These are phyloP conservation scores for Macaria notata DNA, from an alignment of 2,888 invertebrate species.

Conservation along the genomic window DNA sequence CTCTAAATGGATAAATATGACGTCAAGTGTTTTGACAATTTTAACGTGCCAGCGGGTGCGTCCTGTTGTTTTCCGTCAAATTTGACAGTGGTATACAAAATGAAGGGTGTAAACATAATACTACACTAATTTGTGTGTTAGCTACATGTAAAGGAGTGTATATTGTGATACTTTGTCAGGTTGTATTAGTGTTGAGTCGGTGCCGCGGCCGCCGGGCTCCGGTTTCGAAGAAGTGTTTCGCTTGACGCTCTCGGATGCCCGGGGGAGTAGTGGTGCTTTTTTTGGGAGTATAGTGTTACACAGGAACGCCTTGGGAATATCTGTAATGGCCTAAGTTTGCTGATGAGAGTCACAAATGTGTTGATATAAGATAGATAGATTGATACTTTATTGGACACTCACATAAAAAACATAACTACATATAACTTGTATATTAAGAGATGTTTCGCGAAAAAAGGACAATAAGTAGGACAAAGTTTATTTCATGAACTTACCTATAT, in stretches of 20 bases:
- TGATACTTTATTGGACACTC: no score
- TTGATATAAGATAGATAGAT: no score
- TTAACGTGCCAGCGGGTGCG: conserved; percentile 39
- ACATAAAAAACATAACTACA: no score
- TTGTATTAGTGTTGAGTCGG: conserved; percentile 58
- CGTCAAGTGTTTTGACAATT: conserved; percentile 31
- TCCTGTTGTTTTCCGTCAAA: conserved; percentile 58
- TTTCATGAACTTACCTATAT: no score
- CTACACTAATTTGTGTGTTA: conserved; percentile 74
- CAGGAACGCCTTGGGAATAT: conserved; percentile 27
- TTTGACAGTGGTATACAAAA: conserved; percentile 64
- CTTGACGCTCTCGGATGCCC: conserved; percentile 65
- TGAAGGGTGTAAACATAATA: conserved; percentile 71
- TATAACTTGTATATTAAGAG: no score
- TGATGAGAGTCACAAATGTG: no score
- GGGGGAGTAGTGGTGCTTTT: conserved; percentile 48
- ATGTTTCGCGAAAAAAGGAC: no score
- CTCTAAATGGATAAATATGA: conserved; percentile 11
- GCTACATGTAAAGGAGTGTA: conserved; percentile 68
- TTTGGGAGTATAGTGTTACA: conserved; percentile 40
- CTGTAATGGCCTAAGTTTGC: not conserved
- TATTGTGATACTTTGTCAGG: conserved; percentile 74
- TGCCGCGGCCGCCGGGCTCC: conserved; percentile 50
- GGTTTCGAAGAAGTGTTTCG: conserved; percentile 77
- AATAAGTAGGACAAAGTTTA: no score